Base-by-base conservation (phyloP, 2,113 vertebrate genomes). In the Glaucomys volans region DNA sequence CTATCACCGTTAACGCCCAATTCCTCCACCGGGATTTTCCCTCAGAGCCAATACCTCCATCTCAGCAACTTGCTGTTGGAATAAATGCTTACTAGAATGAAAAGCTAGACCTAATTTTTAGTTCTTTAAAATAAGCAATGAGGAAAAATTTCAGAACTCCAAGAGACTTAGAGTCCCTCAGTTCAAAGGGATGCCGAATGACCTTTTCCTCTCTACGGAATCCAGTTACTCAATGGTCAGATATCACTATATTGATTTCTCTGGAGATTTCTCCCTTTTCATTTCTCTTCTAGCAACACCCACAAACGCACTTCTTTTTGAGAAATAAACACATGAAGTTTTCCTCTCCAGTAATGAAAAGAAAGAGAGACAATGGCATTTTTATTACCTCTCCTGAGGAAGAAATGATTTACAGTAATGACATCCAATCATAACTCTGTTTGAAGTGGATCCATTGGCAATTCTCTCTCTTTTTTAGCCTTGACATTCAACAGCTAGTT, bases 261-360 rank as follows among this genome's bases (percentile, higher is more conserved):
- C 44, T 77, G 52, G 67, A 93, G 30, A 90, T 57, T 85, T 94
- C 37, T 92, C 86, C 52, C 37, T 90, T 69, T 50, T 79, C n/a
- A 32, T 30, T n/a, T 93, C 47, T 91, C 30, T 69, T 72, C 47
- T 76, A 82, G 42, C 26, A 44, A 85, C 32, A 76, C 32, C 57
- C 1, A 90, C 14, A 94, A 1, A 90, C 7, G 5, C 54, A 54
- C 2, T 40, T 14, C 42, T 89, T 95, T 92, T 83, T 62, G 50
- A 92, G 64, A 87, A 85, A 85, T 40, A 74, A 66, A 67, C 30
- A 42, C 72, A 71, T 40, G 59, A 86, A 10, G 1, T 40, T 77
- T 59, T 81, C 67, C 85, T 59, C 4, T 24, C 12, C 10, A 4
- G n/a, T 79, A 93, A 57, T 93, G 74, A 72, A 83, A 81, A 89